Evolutionary conservation across 2,888 invertebrate species (phyloP).

Genomic region (Cyclophora punctaria): DNA sequence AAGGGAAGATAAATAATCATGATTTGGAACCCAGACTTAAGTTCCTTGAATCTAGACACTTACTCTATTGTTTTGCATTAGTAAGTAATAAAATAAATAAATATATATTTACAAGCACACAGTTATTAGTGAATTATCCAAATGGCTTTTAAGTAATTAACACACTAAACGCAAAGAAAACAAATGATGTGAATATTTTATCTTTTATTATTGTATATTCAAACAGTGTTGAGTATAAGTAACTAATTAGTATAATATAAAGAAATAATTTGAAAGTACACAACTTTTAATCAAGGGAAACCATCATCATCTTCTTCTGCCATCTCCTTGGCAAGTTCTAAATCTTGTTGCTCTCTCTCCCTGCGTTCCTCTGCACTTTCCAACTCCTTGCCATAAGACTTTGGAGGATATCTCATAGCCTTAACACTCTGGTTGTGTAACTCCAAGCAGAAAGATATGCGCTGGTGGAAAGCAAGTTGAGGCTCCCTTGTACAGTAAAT

Average conservation of each 20-base stretch:
- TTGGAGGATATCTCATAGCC: conserved; percentile 99
- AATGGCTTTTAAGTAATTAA: too few relatives aligned
- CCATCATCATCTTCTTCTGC: conserved; percentile 99
- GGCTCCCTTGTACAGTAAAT: conserved; percentile 98
- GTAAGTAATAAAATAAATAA: too few relatives aligned
- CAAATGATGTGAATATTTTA: background rate
- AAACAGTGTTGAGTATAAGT: conserved; percentile 25
- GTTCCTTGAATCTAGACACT: too few relatives aligned
- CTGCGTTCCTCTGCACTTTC: conserved; percentile 97
- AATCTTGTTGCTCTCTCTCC: conserved; percentile 97
- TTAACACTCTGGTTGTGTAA: conserved; percentile 99
- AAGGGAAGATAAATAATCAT: too few relatives aligned
- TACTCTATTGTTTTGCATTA: too few relatives aligned
- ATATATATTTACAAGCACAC: too few relatives aligned
- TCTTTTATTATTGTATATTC: conserved; percentile 22
- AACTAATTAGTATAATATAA: conserved; percentile 20
- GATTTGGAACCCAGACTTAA: too few relatives aligned
- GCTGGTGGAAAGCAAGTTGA: conserved; percentile 95
- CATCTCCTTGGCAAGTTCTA: conserved; percentile 99
- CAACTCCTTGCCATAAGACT: conserved; percentile 97
- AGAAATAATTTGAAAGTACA: conserved; percentile 15
- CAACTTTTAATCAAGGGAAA: conserved; percentile 66
- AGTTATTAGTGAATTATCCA: too few relatives aligned
- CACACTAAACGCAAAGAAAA: too few relatives aligned
- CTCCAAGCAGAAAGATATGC: conserved; percentile 97